Conservation (phyloP, 2,113 vertebrate genomes). For the Pelobates fuscus region DNA sequence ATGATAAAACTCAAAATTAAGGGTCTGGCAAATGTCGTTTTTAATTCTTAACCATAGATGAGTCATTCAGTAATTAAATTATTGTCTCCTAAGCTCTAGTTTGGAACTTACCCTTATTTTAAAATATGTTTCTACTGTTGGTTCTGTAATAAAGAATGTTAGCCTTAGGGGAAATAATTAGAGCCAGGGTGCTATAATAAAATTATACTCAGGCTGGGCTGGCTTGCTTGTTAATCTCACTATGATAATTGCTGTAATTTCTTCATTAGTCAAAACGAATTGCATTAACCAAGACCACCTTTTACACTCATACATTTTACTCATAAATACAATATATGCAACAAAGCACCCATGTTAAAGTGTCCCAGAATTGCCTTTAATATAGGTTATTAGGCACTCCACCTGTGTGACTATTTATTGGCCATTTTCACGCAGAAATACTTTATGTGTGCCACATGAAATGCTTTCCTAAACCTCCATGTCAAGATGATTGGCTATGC, state of each 20-base stretch:
- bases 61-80: slow-evolving; percentile 38
- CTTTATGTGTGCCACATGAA: too few species aligned
- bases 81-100: slow-evolving; percentile 26
- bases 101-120: slow-evolving; percentile 34
- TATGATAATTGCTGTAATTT: slow-evolving; percentile 57
- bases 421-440: too few species aligned
- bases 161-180: slow-evolving; percentile 47
- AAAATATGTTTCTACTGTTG: slow-evolving; percentile 29
- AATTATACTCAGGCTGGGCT: slow-evolving; percentile 46
- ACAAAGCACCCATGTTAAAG: too few species aligned
- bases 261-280: slow-evolving; percentile 61
- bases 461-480: too few species aligned
- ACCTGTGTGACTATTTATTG: too few species aligned
- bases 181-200: slow-evolving; percentile 44
- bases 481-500: too few species aligned
- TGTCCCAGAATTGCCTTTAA: too few species aligned
- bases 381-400: too few species aligned
- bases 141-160: slow-evolving; percentile 37
- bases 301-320: background rate
- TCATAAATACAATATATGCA: too few species aligned
- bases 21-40: background rate
- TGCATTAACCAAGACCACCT: slow-evolving; percentile 60
- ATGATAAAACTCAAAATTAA: background rate
- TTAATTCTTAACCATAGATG: background rate
- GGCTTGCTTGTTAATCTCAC: background rate